Evolutionary conservation across 2,888 invertebrate species (phyloP), one percentile per base, ranked within the genome.

Genomic region (Amblyteles armatorius): DNA sequence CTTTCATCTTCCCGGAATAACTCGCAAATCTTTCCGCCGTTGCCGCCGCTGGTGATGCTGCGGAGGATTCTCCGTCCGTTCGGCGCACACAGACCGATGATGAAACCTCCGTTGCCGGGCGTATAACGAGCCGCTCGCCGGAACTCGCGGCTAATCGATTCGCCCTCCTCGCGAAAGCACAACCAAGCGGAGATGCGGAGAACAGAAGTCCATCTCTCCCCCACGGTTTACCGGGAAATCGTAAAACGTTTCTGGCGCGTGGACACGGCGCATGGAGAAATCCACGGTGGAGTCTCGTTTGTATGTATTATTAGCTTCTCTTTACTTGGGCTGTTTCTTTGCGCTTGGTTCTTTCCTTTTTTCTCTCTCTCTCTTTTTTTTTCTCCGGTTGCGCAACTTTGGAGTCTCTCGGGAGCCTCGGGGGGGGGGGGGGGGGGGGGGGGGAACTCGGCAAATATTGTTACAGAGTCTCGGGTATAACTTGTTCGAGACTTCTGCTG

Each of bases 1-100:
- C 90, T 91, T 91, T 91, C 90, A 90, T 90, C 90, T 87, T 88
- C 90, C 84, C 89, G 87, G 90, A 91, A 91, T 91, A 91, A 87
- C 90, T 50, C 67, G 74, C 74, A 78, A 63, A 84, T 82, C 72
- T 73, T 67, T 88, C 85, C 55, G 44, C 65, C 22, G 6, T 29
- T 4, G 13, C 77, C 65, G 68, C 55, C 29, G 72, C 63, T 13
- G 76, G 40, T 29, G 69, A 44, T 44, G 44, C 44, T 3, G 44
- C 44, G 11, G 13, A 44, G 44, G 57, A 40, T 63, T 65, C 50
- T 69, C n/a, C 36, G 52, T 26, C 29, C 5, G 5, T 29, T 4
- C 5, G 29, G 48, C 7, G 22, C 11, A 5, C n/a, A 29, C 16
- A 63, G 6, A 63, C 16, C 19, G 26, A 60, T 26, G 68, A 57